A percentile compares a stretch with the other conserved stretches of the same genome.
phyloP scores from a whole-genome alignment of 2,888 invertebrate genomes.

The Erebia aethiops region DNA sequence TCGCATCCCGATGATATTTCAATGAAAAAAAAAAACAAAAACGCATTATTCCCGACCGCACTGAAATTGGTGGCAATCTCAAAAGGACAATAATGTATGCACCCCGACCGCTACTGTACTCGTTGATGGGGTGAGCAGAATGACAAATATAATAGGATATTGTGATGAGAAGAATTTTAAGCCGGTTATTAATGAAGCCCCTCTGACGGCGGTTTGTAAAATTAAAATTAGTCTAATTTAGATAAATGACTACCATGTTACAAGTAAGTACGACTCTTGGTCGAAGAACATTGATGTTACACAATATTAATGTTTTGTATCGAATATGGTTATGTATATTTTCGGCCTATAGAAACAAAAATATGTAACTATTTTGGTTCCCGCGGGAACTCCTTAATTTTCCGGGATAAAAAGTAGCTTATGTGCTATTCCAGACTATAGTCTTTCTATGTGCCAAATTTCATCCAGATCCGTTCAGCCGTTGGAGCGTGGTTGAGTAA shows the following conservation, averaged over 20 bases:
- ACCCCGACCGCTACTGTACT: slow-evolving; percentile 35
- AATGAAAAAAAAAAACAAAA: slow-evolving; percentile 17
- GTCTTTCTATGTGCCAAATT: no score
- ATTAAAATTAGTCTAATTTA: slow-evolving; percentile 25
- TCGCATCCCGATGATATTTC: slow-evolving; percentile 5
- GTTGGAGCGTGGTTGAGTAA: no score
- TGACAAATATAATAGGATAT: slow-evolving; percentile 25
- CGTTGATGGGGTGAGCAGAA: slow-evolving; percentile 23
- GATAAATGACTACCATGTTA: slow-evolving; percentile 6
- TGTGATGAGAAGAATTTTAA: slow-evolving; percentile 31
- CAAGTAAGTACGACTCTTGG: no score
- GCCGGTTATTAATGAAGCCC: slow-evolving; percentile 33
- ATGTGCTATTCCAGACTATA: no score
- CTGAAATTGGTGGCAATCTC: slow-evolving; percentile 42
- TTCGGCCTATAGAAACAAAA: no score
- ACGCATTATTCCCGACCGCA: slow-evolving; percentile 19
- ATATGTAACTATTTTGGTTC: no score
- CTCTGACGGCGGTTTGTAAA: slow-evolving; percentile 23
- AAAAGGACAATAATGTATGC: slow-evolving; percentile 48
- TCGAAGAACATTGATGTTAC: no score
- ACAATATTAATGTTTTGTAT: no score
- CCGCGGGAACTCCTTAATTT: no score
- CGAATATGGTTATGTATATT: no score
- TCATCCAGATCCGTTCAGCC: no score
- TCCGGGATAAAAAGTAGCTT: no score